Evolutionary conservation across 2,113 vertebrate genomes (phyloP), one percentile per base, ranked within the genome.

Genomic region (Hippoglossus stenolepis): DNA sequence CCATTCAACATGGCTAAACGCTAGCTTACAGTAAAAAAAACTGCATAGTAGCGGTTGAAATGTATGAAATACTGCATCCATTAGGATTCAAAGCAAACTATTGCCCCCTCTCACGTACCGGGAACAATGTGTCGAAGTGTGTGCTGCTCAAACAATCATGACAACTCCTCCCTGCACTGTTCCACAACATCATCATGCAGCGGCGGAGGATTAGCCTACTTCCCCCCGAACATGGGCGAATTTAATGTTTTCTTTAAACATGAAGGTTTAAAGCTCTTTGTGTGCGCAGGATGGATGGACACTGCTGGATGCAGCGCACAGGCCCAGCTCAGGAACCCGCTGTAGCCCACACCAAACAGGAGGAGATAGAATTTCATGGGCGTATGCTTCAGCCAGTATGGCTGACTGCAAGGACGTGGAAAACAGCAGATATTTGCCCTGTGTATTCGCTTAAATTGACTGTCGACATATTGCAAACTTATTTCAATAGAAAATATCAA

Each of bases 311-410:
- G 70, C 0, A 73, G 65, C 59, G 51, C 79, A 76, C 67, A 62
- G 86, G 80, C 70, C 88, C 5, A 51, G 83, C 60, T 85, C 69
- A 18, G 61, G 85, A 80, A 81, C 81, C 79, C 21, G 20, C 80
- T 79, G 86, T 82, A 75, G 80, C 78, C 51, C 77, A 56, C 82
- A 80, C 84, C 81, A 77, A 86, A 85, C 71, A 71, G 70, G 87
- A 58, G 17, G 15, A 86, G 89, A 91, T 92, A 82, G 88, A 80
- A 91, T 93, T 92, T 93, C 91, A 93, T 94, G 94, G 94, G 94
- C 94, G 94, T 94, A 85, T 95, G 90, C 94, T 77, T 85, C 70
- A 77, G 88, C 89, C 61, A 91, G 87, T 90, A 92, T 90, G 87
- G 91, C 88, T 90, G 88, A 86, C 88, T 90, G 70, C 85, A 92